phyloP scores from a whole-genome alignment of 2,888 invertebrate genomes.

The Rhamnusium bicolor region DNA sequence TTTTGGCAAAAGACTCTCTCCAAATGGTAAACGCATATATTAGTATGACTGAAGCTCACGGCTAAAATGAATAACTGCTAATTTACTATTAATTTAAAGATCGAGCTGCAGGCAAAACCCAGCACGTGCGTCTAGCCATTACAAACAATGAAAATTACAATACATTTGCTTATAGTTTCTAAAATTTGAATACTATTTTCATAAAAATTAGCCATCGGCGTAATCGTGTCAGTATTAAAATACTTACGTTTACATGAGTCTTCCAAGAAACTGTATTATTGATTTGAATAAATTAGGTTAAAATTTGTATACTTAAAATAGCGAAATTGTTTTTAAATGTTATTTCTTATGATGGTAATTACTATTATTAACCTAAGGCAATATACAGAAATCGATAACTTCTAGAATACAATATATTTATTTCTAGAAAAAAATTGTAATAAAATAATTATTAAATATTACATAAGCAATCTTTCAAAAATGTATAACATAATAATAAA shows the following conservation, averaged over 20 bases:
- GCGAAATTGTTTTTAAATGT: no score
- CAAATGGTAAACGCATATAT: not conserved
- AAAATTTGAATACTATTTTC: slow-evolving; percentile 41
- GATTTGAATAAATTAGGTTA: slow-evolving; percentile 21
- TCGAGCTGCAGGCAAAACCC: slow-evolving; percentile 29
- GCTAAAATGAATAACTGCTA: slow-evolving; percentile 16
- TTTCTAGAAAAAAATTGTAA: no score
- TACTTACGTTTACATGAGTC: slow-evolving; percentile 28
- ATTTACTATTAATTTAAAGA: slow-evolving; percentile 11
- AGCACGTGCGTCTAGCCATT: slow-evolving; percentile 38
- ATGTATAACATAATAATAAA: no score
- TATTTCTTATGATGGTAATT: no score
- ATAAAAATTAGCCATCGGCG: slow-evolving; percentile 40
- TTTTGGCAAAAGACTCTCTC: not conserved
- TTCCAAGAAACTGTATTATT: slow-evolving; percentile 26
- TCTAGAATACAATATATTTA: no score
- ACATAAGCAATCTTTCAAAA: no score
- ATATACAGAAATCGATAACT: no score
- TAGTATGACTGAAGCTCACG: not conserved
- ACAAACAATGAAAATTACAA: slow-evolving; percentile 40
- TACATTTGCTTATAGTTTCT: slow-evolving; percentile 25
- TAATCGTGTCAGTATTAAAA: slow-evolving; percentile 37
- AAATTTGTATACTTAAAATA: not conserved
- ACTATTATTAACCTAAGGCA: no score
- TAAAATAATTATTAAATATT: no score